phyloP scores from a whole-genome alignment of 2,113 vertebrate species.

The Rhabdornis inornatus region DNA sequence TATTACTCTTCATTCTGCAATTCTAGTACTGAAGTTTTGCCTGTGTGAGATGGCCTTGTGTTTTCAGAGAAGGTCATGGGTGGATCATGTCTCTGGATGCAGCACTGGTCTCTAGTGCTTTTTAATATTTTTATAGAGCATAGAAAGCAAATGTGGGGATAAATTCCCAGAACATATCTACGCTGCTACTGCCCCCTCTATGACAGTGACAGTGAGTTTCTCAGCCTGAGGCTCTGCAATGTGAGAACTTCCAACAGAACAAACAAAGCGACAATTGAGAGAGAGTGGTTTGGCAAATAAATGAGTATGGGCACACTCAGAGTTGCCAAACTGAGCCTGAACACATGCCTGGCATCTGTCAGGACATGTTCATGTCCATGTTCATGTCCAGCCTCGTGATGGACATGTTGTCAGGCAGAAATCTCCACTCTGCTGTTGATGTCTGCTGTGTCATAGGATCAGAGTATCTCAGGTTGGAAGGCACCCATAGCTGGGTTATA shows the following conservation, averaged over 20 bases:
- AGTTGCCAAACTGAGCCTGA: neutral
- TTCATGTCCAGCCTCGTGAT: neutral
- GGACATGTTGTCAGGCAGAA: neutral
- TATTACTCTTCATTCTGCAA: neutral
- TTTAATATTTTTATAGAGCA: neutral
- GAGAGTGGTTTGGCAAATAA: neutral
- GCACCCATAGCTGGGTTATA: neutral
- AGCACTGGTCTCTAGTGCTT: neutral
- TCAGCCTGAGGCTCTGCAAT: neutral
- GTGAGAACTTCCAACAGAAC: neutral
- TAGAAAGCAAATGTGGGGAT: neutral
- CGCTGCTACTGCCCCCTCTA: fast-evolving
- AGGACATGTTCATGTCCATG: neutral
- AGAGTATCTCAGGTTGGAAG: neutral
- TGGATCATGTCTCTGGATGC: neutral
- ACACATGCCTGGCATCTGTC: neutral
- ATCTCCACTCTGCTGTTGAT: neutral
- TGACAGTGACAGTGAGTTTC: neutral
- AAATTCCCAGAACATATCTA: neutral
- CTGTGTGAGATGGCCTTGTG: neutral
- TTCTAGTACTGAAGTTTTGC: neutral
- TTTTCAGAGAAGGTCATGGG: neutral
- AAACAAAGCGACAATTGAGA: neutral
- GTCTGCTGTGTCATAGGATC: neutral
- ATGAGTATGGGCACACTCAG: neutral